phyloP scores from a whole-genome alignment of 2,797 vertebrate genomes.

The Bryconaethiops microstoma region DNA sequence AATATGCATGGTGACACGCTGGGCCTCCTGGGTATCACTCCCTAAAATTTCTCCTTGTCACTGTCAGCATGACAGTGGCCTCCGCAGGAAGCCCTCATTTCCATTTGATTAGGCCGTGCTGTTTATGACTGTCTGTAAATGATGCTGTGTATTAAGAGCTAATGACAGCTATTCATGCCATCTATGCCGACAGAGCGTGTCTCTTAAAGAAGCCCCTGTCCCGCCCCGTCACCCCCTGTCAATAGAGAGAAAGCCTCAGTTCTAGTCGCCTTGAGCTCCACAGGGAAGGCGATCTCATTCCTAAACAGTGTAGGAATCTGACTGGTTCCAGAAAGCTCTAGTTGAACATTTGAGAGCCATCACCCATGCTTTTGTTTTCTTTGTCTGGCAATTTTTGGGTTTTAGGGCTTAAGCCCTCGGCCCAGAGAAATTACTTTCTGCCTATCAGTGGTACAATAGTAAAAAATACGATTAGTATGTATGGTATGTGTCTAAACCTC shows the following conservation, averaged over 20 bases:
- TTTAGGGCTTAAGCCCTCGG: neutral
- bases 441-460: too few species aligned
- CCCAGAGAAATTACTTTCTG: neutral
- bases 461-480: too few species aligned
- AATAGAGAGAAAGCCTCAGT: constrained; percentile 1
- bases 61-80: constrained; percentile 51
- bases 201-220: constrained; percentile 32
- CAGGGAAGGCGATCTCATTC: constrained; percentile 9
- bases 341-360: neutral
- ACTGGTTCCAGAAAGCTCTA: neutral
- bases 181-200: constrained; percentile 29
- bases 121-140: constrained; percentile 58
- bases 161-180: constrained; percentile 54
- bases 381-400: neutral
- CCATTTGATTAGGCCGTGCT: constrained; percentile 56
- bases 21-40: constrained; percentile 49
- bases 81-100: constrained; percentile 55
- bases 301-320: neutral
- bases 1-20: constrained; percentile 44
- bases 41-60: constrained; percentile 56
- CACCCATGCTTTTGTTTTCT: neutral
- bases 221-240: constrained; percentile 27
- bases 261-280: neutral
- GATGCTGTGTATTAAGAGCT: constrained; percentile 47
- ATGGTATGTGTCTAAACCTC: too few species aligned